A percentile compares a stretch with the other conserved stretches of the same genome.
phyloP scores from a whole-genome alignment of 2,113 vertebrate genomes.

The Heterotis niloticus region DNA sequence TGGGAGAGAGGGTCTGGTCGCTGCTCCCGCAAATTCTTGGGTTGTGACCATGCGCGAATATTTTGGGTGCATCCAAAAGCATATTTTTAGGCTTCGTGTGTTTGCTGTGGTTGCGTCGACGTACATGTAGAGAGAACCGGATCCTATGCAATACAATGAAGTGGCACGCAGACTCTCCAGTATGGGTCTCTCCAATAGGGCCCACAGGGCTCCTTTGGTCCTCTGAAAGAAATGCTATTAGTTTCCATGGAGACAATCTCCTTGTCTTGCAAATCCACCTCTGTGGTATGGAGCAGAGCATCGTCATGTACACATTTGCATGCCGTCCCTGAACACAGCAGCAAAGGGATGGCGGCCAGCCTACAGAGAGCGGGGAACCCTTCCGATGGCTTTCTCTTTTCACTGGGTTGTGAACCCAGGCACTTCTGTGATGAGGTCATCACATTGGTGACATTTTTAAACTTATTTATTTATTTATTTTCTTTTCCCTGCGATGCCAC shows the following conservation, averaged over 20 bases:
- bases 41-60: background rate
- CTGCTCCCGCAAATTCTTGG: background rate
- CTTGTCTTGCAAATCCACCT: constrained; percentile 44
- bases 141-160: background rate
- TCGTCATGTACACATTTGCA: constrained; percentile 30
- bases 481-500: background rate
- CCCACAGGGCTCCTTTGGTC: constrained; percentile 25
- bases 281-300: constrained; percentile 29
- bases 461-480: too few species aligned
- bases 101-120: background rate
- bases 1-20: background rate
- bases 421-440: background rate
- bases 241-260: constrained; percentile 54
- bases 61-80: background rate
- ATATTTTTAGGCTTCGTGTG: background rate
- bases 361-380: constrained; percentile 16
- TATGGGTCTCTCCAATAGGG: background rate
- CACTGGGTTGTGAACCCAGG: constrained; percentile 4
- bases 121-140: background rate
- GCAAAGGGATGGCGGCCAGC: constrained; percentile 24
- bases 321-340: constrained; percentile 24
- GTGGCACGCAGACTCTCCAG: background rate
- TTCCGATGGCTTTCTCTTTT: constrained; percentile 26
- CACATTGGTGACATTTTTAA: too few species aligned
- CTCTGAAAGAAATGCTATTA: constrained; percentile 50